Conservation (phyloP, 1,140 invertebrate species). For the Centruroides sculpturatus region DNA sequence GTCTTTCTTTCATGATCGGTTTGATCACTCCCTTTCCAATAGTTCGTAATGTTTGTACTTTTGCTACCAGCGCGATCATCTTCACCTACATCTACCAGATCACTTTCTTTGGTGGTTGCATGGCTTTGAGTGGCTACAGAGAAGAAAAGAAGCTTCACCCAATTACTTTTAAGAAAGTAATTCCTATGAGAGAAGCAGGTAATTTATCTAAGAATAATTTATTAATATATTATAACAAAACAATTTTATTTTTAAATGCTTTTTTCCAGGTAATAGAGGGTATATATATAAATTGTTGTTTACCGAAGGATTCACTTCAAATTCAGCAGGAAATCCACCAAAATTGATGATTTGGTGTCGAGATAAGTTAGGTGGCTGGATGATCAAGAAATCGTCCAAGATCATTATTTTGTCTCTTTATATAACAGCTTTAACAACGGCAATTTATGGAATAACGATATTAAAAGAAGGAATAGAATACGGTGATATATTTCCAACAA, state of each 20-base stretch:
- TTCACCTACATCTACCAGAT: constrained; percentile 90
- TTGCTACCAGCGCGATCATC: constrained; percentile 77
- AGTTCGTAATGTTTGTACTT: constrained; percentile 90
- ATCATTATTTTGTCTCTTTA: constrained; percentile 60
- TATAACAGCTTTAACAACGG: constrained; percentile 58
- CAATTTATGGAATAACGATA: constrained; percentile 69
- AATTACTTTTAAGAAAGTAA: no score
- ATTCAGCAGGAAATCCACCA: no score
- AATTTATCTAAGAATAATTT: no score
- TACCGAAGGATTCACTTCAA: no score
- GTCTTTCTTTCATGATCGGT: constrained; percentile 92
- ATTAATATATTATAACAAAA: no score
- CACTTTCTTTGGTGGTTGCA: constrained; percentile 81
- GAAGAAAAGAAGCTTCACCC: constrained; percentile 71
- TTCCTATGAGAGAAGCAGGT: no score
- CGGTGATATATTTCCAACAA: constrained; percentile 63
- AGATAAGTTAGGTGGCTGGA: no score
- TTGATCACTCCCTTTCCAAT: constrained; percentile 86
- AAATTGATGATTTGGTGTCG: no score
- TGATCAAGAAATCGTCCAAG: constrained; percentile 37
- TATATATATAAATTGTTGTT: no score
- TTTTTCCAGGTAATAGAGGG: no score
- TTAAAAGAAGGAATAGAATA: constrained; percentile 78
- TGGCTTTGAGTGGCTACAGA: constrained; percentile 74
- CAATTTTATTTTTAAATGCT: no score